Evolutionary conservation across 53 echinoderm and acorn worm genomes (phyloP).

Genomic region (Mesocentrotus franciscanus): DNA sequence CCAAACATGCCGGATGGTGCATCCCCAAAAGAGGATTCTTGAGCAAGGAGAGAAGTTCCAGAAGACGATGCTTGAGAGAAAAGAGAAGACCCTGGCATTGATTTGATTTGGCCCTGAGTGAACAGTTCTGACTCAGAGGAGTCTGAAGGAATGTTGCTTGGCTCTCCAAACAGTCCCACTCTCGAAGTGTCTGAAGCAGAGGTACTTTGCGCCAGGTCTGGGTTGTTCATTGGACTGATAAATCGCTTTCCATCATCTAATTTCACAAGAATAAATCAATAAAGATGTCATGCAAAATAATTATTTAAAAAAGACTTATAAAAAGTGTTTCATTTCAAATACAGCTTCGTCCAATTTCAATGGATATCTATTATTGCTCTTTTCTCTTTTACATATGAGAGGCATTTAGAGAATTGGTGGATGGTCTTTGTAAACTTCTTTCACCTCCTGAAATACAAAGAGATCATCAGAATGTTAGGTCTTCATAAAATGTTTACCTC

Average conservation of each 20-base stretch:
- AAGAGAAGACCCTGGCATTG: neutral
- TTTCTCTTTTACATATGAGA: too few relatives aligned
- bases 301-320: neutral
- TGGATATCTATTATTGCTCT: too few relatives aligned
- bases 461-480: too few relatives aligned
- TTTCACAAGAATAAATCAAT: neutral
- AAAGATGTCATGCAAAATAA: neutral
- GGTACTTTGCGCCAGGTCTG: neutral
- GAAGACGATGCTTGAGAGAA: slow-evolving; percentile 11
- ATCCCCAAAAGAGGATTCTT: neutral
- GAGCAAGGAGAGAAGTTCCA: neutral
- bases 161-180: slow-evolving; percentile 34
- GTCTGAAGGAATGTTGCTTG: slow-evolving; percentile 8
- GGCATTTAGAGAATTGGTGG: too few relatives aligned
- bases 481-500: too few relatives aligned
- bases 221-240: slow-evolving; percentile 62
- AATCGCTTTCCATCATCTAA: slow-evolving; percentile 42
- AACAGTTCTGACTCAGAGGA: slow-evolving; percentile 14
- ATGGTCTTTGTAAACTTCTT: too few relatives aligned
- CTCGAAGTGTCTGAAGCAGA: neutral
- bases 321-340: neutral
- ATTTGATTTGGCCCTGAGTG: neutral
- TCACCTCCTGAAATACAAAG: too few relatives aligned
- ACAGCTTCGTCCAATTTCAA: neutral
- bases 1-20: slow-evolving; percentile 34